Evolutionary conservation across 2,113 vertebrate genomes (phyloP), one percentile per base, ranked within the genome.

Genomic region (Dascyllus trimaculatus): DNA sequence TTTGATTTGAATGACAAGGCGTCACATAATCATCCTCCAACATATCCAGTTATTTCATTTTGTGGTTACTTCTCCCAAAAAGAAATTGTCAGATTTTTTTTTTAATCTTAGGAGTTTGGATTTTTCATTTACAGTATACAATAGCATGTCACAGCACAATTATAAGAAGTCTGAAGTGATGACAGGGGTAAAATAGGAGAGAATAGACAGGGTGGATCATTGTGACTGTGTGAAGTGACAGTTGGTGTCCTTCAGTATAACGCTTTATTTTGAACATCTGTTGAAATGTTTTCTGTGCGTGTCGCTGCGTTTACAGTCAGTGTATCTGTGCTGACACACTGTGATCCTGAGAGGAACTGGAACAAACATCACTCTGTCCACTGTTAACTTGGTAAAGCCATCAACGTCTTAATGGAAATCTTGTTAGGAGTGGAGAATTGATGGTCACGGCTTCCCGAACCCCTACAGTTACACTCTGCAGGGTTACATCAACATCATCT

Each of bases 341-440:
- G 32, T 35, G 32, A 35, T 35, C 32, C 32, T 4, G 13, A 46
- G 67, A 53, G 38, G 56, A 74, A 54, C 52, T 22, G 49, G 4
- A 43, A 15, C 40, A 66, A 22, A 40, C n/a, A 62, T 7, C 53
- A 45, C 69, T 81, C 21, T 52, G 26, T 51, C 77, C 71, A 57
- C 69, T 74, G 75, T 66, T 64, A 29, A 69, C 64, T 85, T 91
- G 89, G 82, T 90, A 92, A 86, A 89, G 58, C 48, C 87, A 85
- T 91, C 75, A 80, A 15, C 32, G 22, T 54, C 22, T 61, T 66
- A 78, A 80, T 74, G 67, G 69, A 73, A 61, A 71, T 49, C 52
- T 64, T 84, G 78, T 90, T 82, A 84, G 38, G 45, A 35, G 64
- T 68, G 48, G 70, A 67, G 25, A 81, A 85, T 61, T 76, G 77